Conservation (phyloP, 2,113 vertebrate species). For the Electrona antarctica region DNA sequence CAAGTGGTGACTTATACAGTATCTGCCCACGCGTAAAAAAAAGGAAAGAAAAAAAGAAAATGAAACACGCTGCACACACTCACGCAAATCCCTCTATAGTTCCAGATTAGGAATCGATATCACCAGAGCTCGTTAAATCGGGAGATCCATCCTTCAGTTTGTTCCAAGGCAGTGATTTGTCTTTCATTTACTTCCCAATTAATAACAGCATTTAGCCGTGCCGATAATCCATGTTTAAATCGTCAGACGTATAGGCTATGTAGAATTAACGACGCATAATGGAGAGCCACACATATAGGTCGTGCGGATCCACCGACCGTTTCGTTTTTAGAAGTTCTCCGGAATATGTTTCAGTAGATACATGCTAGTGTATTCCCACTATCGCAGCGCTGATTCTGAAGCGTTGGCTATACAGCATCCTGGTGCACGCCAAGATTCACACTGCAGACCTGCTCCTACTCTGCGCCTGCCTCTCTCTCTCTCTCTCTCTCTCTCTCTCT, state of each 20-base stretch:
- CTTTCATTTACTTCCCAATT: slow-evolving; percentile 54
- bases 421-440: slow-evolving; percentile 70
- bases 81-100: slow-evolving; percentile 45
- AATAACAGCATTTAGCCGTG: slow-evolving; percentile 43
- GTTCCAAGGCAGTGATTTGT: slow-evolving; percentile 42
- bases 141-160: slow-evolving; percentile 50
- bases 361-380: slow-evolving; percentile 57
- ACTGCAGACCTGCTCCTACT: slow-evolving; percentile 75
- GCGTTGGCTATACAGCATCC: slow-evolving; percentile 62
- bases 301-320: slow-evolving; percentile 53
- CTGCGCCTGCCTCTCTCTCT: slow-evolving; percentile 52
- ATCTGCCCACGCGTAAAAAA: slow-evolving; percentile 35
- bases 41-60: background rate
- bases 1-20: slow-evolving; percentile 51
- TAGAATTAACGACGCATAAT: slow-evolving; percentile 9
- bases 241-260: slow-evolving; percentile 37
- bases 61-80: slow-evolving; percentile 12
- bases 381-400: slow-evolving; percentile 39
- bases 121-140: slow-evolving; percentile 25
- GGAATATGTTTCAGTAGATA: slow-evolving; percentile 42
- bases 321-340: slow-evolving; percentile 66
- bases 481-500: slow-evolving; percentile 28
- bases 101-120: slow-evolving; percentile 42
- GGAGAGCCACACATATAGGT: slow-evolving; percentile 30
- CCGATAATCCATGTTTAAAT: slow-evolving; percentile 69